Conservation (phyloP, 2,888 invertebrate genomes). For the Nemoura dubitans region DNA sequence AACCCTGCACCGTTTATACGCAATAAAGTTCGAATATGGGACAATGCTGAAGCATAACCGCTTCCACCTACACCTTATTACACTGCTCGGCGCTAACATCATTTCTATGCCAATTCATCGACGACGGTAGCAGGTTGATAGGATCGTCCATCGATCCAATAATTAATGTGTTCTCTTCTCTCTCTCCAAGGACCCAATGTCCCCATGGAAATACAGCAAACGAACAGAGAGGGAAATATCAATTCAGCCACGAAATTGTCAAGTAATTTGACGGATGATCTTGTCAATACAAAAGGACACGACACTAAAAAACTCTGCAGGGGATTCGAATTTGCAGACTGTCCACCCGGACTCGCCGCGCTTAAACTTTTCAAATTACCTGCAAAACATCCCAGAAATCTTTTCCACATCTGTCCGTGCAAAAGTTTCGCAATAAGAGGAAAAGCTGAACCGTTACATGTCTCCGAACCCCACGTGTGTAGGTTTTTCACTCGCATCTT, state of each 20-base stretch:
- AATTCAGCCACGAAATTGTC: background rate
- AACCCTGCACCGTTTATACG: no score
- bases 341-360: background rate
- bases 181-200: no score
- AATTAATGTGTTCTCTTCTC: background rate
- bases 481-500: background rate
- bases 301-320: background rate
- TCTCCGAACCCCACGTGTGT: no score
- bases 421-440: background rate
- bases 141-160: background rate
- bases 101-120: no score
- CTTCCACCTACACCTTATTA: no score
- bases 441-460: background rate
- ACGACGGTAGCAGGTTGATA: background rate
- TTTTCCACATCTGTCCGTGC: background rate
- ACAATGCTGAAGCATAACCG: no score
- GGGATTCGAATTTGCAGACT: background rate
- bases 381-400: background rate
- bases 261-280: background rate
- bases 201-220: background rate
- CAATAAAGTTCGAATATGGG: no score
- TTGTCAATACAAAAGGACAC: background rate
- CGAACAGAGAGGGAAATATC: background rate
- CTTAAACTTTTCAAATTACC: background rate
- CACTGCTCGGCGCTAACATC: no score